Evolutionary conservation across 2,797 vertebrate genomes (phyloP), one percentile per base, ranked within the genome.

Genomic region (Sylvilagus floridanus): DNA sequence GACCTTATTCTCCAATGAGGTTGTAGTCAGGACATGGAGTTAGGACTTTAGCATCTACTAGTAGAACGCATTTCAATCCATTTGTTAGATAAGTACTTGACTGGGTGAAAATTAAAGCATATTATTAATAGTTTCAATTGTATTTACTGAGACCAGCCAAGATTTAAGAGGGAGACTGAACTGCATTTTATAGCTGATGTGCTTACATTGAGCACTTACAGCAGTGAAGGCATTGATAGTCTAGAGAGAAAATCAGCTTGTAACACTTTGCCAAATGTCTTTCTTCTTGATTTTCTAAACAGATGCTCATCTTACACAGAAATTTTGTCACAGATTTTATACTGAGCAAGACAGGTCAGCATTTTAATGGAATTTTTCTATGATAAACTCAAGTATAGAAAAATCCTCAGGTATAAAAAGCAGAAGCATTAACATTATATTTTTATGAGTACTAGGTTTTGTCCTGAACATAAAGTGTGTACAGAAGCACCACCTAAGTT

Each of bases 241-340:
- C 60, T 83, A 12, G 24, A 83, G 37, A 83, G 60, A 75, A 76
- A 87, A 77, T n/a, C 62, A 72, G 11, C 76, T 69, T 26, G 2
- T 16, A 72, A 30, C 12, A 77, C 47, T 78, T 75, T 76, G 54
- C 76, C 62, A 93, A 75, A 84, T 37, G 28, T 71, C 47, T 78
- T 1, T 89, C 54, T 68, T 92, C 47, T 79, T 92, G 54, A 95
- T 63, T 88, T 93, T 71, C 50, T 82, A 84, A 84, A 65, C 30
- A 84, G 37, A 81, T 62, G 60, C 10, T 47, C 35, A 21, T 57
- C 54, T 17, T 57, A 57, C 54, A 57, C 16, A 57, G 54, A 5
- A 47, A 62, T 75, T 13, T 93, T 52, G 75, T 50, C 68, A 95
- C 72, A 42, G 86, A 76, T 57, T 30, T 63, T 54, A 72, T 88